These are phyloP conservation scores for Ochotona curzoniae DNA, from an alignment of 2,113 vertebrate species.

Conservation along the genomic window DNA sequence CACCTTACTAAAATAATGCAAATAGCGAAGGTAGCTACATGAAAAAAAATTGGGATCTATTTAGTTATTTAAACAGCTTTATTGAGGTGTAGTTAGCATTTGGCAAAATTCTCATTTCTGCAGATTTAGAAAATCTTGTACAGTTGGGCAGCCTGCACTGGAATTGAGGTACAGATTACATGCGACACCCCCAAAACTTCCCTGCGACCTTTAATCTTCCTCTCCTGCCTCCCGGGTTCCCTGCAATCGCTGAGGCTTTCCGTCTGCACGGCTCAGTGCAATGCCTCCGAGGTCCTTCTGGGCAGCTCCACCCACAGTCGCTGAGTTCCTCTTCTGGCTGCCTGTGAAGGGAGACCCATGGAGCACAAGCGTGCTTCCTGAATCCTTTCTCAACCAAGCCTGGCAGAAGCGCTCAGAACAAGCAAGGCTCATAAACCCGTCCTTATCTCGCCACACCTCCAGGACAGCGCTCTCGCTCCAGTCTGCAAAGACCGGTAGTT, in stretches of 20 bases:
- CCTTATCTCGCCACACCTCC: neutral
- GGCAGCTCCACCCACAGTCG: neutral
- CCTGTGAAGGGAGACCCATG: neutral
- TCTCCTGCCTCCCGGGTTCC: neutral
- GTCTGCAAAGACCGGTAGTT: too few relatives aligned
- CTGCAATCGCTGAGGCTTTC: neutral
- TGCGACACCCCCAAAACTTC: neutral
- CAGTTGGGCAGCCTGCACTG: neutral
- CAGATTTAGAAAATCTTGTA: neutral
- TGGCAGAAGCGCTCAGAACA: neutral
- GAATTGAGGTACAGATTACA: neutral
- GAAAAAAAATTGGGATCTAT: neutral
- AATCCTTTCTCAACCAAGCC: constrained; percentile 11
- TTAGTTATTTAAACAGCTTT: neutral
- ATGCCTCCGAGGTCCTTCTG: neutral
- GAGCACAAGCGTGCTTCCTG: neutral
- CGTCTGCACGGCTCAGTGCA: neutral
- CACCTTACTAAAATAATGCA: neutral
- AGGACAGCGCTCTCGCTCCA: too few relatives aligned
- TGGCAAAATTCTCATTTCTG: neutral
- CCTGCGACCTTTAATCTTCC: neutral
- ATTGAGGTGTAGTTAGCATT: neutral
- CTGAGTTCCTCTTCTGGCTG: neutral
- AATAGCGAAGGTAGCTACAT: neutral
- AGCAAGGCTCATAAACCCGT: neutral